These are phyloP conservation scores for Notolepis coatsorum DNA, from an alignment of 2,797 vertebrate genomes.

Conservation along the genomic window DNA sequence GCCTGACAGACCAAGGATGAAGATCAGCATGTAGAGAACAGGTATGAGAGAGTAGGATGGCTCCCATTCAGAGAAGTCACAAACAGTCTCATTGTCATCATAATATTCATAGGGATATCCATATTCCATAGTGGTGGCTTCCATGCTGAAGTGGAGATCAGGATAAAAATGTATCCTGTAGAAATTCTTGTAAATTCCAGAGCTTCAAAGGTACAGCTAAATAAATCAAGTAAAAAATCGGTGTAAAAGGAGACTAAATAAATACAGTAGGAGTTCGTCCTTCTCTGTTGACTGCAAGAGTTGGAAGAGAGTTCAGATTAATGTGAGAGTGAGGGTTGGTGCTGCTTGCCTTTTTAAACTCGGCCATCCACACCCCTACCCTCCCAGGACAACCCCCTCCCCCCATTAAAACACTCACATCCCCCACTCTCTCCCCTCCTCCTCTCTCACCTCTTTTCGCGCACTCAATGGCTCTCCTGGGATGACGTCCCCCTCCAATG, in stretches of 20 bases:
- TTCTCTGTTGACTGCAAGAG: slow-evolving; percentile 24
- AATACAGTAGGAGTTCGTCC: slow-evolving; percentile 17
- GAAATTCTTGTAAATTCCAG: slow-evolving; percentile 59
- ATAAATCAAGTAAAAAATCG: slow-evolving; percentile 13
- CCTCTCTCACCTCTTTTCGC: too few species aligned
- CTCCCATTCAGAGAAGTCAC: slow-evolving; percentile 87
- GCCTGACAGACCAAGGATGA: slow-evolving; percentile 89
- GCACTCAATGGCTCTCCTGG: too few species aligned
- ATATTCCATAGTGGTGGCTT: slow-evolving; percentile 75
- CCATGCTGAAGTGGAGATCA: slow-evolving; percentile 64
- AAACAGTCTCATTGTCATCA: slow-evolving; percentile 78
- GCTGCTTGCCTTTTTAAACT: slow-evolving; percentile 83
- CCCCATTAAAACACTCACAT: too few species aligned
- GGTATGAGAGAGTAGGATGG: slow-evolving; percentile 88
- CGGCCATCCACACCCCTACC: slow-evolving; percentile 74
- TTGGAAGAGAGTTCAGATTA: slow-evolving; percentile 46
- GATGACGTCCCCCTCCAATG: too few species aligned
- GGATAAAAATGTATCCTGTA: slow-evolving; percentile 20
- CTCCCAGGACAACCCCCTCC: slow-evolving; percentile 75
- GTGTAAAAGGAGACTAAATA: not conserved
- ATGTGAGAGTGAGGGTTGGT: slow-evolving; percentile 64
- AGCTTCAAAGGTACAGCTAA: not conserved
- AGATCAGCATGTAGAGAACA: slow-evolving; percentile 90
- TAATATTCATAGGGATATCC: slow-evolving; percentile 73
- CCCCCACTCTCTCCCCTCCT: too few species aligned